phyloP scores from a whole-genome alignment of 2,888 invertebrate species.

The Leucophenga montana region DNA sequence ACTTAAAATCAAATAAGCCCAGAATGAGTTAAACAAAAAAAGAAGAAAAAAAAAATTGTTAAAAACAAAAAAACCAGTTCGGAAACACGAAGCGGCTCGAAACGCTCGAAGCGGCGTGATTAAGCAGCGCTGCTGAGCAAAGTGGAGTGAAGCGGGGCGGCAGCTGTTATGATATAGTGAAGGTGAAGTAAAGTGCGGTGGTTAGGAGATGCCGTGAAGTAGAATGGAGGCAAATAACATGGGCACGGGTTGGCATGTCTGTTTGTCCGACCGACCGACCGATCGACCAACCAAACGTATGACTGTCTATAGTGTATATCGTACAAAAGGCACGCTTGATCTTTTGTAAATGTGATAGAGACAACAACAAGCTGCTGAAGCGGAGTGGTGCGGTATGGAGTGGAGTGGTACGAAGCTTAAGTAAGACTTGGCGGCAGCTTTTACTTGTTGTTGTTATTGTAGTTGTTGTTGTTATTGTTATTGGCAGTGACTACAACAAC shows the following conservation, averaged over 20 bases:
- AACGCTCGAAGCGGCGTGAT: conserved; percentile 52
- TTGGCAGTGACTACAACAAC: background rate
- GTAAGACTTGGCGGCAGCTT: conserved; percentile 26
- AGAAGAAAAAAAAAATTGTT: conserved; percentile 13
- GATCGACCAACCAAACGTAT: no score
- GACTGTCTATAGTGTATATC: conserved; percentile 38
- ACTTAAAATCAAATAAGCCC: conserved; percentile 14
- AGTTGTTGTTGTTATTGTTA: background rate
- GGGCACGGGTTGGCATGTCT: background rate
- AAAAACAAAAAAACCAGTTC: conserved; percentile 54
- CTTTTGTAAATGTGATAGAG: conserved; percentile 31
- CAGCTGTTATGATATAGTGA: conserved; percentile 3
- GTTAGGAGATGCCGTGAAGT: conserved; percentile 32
- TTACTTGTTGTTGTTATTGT: conserved; percentile 20
- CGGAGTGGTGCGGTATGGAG: background rate
- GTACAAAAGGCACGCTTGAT: conserved; percentile 60
- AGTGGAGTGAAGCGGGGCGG: background rate
- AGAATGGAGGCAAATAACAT: background rate
- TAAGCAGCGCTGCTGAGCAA: conserved; percentile 40
- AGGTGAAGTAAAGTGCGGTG: background rate
- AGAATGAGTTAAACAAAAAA: conserved; percentile 21
- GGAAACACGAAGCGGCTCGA: conserved; percentile 52
- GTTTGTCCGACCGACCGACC: background rate
- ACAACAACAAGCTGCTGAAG: background rate
- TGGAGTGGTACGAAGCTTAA: background rate